Base-by-base conservation (phyloP, 1,140 invertebrate species). In the Pogonognathellus flavescens region DNA sequence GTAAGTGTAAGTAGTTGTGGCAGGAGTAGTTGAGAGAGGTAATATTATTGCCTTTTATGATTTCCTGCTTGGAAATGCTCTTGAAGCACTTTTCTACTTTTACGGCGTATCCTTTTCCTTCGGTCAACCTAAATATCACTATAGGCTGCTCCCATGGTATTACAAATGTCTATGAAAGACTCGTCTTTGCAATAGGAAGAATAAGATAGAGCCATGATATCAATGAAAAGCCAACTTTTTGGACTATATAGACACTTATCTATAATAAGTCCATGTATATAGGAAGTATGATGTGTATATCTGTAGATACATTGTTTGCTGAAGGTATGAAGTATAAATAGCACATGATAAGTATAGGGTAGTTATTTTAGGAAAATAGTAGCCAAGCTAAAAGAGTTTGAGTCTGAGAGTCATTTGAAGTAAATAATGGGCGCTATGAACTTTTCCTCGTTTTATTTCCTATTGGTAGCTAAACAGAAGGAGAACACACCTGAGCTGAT, bases 401-500 rank as follows among this genome's bases (percentile, higher is more conserved):
- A 60, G 66, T 70, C 66, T 41, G 31, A 70, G 22, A 70, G 25
- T 22, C 25, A 70, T 25, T 70, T 10, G 11, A 70, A 22, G 41
- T 76, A 76, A 76, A 49, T 76, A 76, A 50, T 76, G 11, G 41
- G 70, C 41, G 41, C 41, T 10, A n/a, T 49, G 14, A n/a, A 50
- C 41, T 13, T 76, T 76, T 70, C 49, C 70, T 50, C 16, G 70
- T 50, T 76, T 76, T 76, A 49, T 76, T 49, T 13, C 31, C 70
- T 50, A 76, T 76, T 66, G 62, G 70, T 76, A 76, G 25, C 70
- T 66, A 76, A 76, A 76, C n/a, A 50, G 25, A 76, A 76, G 41
- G 70, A 76, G 31, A 76, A 76, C 70, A 76, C 70, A 76, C 70
- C 70, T 76, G 70, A 76, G 70, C 70, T 76, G 70, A 49, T 76